Base-by-base conservation (phyloP, 2,888 invertebrate genomes). In the Athalia circularis region DNA sequence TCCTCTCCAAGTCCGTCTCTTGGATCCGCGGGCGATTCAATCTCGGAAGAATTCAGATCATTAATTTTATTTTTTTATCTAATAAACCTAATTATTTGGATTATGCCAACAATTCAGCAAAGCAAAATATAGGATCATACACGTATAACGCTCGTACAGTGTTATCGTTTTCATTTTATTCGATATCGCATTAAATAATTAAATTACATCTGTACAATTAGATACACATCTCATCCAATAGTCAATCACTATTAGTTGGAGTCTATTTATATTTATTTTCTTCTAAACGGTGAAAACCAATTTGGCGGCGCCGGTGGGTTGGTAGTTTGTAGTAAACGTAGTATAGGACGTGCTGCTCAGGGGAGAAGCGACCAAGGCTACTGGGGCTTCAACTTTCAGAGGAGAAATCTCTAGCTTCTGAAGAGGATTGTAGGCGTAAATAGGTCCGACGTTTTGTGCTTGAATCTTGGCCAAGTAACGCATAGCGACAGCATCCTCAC, bases 401-500 rank as follows among this genome's bases (percentile, higher is more conserved):
- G 77, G 77, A 8, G 67, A 52, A 13, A 77, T 61, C 67, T 77
- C 67, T 61, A 77, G 29, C 9, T 77, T 77, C 29, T 77, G 68
- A 9, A 77, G 48, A 48, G 77, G 77, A 77, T 52, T 77, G 50
- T 77, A 77, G 8, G 77, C 67, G 62, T 77, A 77, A 61, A 77
- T 77, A 11, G 77, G 77, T 4, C 77, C 77, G 59, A 77, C 77
- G 54, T 77, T 77, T 62, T 45, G 61, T 7, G 77, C 70, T 61
- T 77, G 67, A 61, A 77, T 77, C 70, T 77, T 77, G 29, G 77
- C 77, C 9, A 77, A 54, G 48, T 77, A 77, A 62, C 77, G 68
- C 77, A 77, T 77, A 29, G 54, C 11, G 45, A 70, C 77, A 43
- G 77, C 68, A 68, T 77, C 70, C 70, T 70, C 77, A 0, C 70